Percentiles rank a stretch among this genome's conserved stretches.
These are phyloP conservation scores for Delichon dasypus DNA, from an alignment of 2,797 vertebrate species.

Conservation along the genomic window DNA sequence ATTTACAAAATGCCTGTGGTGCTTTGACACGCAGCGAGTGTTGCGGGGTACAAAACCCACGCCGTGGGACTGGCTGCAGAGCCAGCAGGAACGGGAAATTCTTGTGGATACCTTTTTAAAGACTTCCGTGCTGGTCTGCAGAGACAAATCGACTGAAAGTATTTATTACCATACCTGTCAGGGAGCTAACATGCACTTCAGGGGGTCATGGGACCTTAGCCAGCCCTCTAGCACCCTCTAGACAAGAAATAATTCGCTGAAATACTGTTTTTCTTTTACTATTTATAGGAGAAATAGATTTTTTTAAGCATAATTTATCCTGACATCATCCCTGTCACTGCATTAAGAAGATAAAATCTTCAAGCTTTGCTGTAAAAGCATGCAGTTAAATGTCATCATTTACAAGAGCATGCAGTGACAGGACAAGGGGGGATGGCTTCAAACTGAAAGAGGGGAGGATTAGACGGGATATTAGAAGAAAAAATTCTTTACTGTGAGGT, in stretches of 20 bases:
- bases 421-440: neutral
- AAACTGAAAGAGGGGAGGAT: neutral
- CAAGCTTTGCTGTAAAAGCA: neutral
- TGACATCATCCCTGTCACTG: neutral
- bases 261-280: neutral
- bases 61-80: neutral
- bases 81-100: neutral
- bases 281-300: neutral
- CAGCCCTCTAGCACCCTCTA: neutral
- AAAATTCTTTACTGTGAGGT: neutral
- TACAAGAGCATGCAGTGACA: neutral
- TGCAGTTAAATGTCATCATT: neutral
- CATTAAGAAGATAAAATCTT: neutral
- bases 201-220: neutral
- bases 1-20: neutral
- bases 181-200: neutral
- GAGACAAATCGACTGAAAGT: neutral
- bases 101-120: neutral
- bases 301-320: neutral
- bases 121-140: neutral
- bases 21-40: neutral
- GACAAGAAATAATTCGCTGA: neutral
- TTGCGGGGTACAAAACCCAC: neutral
- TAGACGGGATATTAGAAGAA: neutral
- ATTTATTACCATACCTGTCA: neutral